Evolutionary conservation across 2,797 vertebrate genomes (phyloP).

Genomic region (Myiotriccus ornatus): DNA sequence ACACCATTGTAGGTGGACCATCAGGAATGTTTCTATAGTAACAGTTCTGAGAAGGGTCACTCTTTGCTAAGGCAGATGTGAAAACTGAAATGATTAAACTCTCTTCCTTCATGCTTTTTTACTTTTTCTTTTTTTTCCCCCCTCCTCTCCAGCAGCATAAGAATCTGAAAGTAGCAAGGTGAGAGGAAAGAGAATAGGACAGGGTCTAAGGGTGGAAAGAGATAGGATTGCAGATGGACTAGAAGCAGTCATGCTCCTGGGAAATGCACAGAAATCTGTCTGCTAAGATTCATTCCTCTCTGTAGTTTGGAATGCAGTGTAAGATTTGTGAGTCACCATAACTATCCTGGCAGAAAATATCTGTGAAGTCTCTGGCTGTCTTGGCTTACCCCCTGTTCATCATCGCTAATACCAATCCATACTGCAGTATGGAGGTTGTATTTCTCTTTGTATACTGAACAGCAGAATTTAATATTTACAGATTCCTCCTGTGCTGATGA

Average conservation of each 20-base stretch:
- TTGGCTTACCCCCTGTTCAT: conserved; percentile 13
- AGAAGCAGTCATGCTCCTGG: conserved; percentile 28
- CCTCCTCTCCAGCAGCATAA: neutral
- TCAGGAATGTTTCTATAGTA: neutral
- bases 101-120: neutral
- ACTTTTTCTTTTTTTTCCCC: rapidly evolving
- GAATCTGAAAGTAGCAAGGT: neutral
- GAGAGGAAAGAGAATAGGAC: conserved; percentile 54
- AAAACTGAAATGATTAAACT: neutral
- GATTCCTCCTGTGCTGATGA: conserved; percentile 1
- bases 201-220: conserved; percentile 21
- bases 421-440: neutral
- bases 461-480: conserved; percentile 23
- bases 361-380: conserved; percentile 61
- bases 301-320: conserved; percentile 25
- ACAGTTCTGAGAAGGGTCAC: neutral
- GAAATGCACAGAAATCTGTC: conserved; percentile 49
- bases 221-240: conserved; percentile 52
- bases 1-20: neutral
- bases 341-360: conserved; percentile 41
- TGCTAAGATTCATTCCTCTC: conserved; percentile 55
- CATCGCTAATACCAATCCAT: conserved; percentile 11
- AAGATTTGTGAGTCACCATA: conserved; percentile 61
- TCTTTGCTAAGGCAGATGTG: neutral
- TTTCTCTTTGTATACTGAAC: neutral